These are phyloP conservation scores for Drosophila setosimentum DNA, from an alignment of 2,888 invertebrate genomes.

Conservation along the genomic window DNA sequence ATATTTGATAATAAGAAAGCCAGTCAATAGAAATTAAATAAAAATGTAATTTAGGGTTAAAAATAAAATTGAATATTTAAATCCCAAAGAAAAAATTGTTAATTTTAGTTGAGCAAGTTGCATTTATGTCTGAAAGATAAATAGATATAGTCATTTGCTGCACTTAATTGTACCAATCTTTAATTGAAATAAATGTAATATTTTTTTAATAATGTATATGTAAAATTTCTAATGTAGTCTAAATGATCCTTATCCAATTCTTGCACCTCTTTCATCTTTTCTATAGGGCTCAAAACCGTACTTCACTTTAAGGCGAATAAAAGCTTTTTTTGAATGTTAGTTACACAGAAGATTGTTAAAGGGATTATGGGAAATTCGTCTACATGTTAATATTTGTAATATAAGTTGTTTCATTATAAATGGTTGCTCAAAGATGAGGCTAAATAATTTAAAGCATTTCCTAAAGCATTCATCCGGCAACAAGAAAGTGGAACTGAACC, in stretches of 20 bases:
- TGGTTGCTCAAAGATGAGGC: background rate
- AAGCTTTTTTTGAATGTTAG: background rate
- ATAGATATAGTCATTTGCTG: background rate
- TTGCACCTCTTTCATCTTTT: background rate
- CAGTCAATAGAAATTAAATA: background rate
- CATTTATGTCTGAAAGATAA: background rate
- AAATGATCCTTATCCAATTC: background rate
- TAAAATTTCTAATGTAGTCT: background rate
- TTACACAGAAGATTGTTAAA: background rate
- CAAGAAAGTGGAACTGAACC: conserved; percentile 7
- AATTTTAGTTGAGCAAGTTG: background rate
- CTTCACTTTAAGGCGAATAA: background rate
- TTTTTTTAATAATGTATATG: too few species aligned
- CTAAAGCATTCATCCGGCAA: background rate
- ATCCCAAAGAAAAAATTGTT: background rate
- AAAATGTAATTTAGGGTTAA: background rate
- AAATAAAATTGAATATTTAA: background rate
- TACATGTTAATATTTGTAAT: background rate
- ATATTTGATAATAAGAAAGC: background rate
- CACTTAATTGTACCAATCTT: background rate
- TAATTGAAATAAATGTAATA: background rate
- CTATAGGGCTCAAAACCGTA: background rate
- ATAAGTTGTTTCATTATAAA: conserved; percentile 5
- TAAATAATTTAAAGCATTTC: conserved; percentile 1
- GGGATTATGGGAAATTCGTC: background rate